Conservation (phyloP, 2,888 invertebrate species). For the Colostygia pectinataria region DNA sequence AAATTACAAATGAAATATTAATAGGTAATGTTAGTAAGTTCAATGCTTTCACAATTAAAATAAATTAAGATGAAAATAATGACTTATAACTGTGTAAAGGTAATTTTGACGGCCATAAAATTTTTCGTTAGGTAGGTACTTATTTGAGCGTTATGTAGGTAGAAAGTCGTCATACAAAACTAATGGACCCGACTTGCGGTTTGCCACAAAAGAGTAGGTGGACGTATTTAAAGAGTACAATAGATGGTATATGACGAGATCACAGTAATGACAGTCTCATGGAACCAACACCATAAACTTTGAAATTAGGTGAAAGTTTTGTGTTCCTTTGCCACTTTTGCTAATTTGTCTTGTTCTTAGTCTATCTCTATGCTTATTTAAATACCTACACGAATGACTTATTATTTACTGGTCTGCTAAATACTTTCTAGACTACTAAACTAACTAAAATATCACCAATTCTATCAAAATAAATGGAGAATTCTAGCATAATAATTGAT, state of each 20-base stretch:
- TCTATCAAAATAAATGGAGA: no score
- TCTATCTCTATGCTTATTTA: no score
- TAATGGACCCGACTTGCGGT: constrained; percentile 34
- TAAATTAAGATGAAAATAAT: neutral
- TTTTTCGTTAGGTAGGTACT: constrained; percentile 26
- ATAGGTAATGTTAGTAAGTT: no score
- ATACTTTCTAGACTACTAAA: neutral
- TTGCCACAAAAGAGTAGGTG: neutral
- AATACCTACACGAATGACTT: no score
- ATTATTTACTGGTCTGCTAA: no score
- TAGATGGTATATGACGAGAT: neutral
- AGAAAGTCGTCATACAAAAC: constrained; percentile 41
- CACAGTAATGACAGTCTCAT: neutral
- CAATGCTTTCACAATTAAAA: neutral
- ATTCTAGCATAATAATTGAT: no score
- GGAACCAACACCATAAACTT: neutral
- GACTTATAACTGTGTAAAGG: neutral
- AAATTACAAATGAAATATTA: no score
- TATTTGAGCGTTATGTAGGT: constrained; percentile 40
- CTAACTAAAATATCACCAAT: neutral
- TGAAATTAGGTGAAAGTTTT: neutral
- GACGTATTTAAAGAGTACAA: neutral
- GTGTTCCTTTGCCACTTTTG: no score
- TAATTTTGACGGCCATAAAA: constrained; percentile 1
- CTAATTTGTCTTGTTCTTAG: no score